Percentiles rank a stretch among this genome's conserved stretches.
Evolutionary conservation across 2,113 vertebrate species (phyloP).

Genomic region (Nesogale talazaci): DNA sequence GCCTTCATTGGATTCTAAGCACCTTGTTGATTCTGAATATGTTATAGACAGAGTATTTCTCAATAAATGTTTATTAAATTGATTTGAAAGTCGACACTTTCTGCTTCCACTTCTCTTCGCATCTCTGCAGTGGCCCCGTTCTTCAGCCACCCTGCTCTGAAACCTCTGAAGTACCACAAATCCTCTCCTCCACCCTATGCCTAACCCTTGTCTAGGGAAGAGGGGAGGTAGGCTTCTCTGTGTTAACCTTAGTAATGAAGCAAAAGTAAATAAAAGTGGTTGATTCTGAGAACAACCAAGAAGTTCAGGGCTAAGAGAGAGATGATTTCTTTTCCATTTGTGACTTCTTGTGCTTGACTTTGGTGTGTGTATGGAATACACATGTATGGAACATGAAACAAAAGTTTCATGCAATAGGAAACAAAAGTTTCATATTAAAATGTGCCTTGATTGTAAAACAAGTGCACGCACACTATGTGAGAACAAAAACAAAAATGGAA

Average conservation of each 20-base stretch:
- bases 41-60: conserved; percentile 24
- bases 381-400: no score
- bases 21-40: neutral
- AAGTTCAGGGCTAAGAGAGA: conserved; percentile 29
- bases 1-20: neutral
- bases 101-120: neutral
- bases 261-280: neutral
- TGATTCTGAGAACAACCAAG: neutral
- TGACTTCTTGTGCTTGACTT: neutral
- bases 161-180: neutral
- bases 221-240: neutral
- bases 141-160: neutral
- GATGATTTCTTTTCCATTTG: neutral
- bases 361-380: neutral
- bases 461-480: neutral
- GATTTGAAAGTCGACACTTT: conserved; percentile 39
- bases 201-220: neutral
- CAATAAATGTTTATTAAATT: conserved; percentile 43
- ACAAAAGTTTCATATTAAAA: conserved; percentile 16
- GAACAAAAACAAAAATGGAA: neutral
- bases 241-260: conserved; percentile 20
- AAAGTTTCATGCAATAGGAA: no score
- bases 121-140: neutral
- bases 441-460: conserved; percentile 43
- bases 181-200: neutral